Percentiles rank a stretch among this genome's conserved stretches.
phyloP scores from a whole-genome alignment of 1,140 invertebrate species.

The Tetramorium alpestre region DNA sequence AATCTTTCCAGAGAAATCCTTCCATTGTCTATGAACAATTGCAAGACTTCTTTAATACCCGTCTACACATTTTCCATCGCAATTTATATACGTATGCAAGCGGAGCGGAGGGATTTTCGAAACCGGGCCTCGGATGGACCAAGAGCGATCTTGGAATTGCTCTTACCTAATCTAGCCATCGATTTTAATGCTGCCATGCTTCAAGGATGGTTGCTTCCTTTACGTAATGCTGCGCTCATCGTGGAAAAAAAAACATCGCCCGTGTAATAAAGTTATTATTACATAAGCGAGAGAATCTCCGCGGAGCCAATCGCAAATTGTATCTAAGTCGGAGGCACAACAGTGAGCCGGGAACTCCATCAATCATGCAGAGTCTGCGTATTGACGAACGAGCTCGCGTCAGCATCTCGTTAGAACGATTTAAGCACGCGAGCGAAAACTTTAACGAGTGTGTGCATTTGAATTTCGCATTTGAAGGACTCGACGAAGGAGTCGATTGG shows the following conservation, averaged over 20 bases:
- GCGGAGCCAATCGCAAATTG: conserved; percentile 46
- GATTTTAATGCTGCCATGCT: conserved; percentile 68
- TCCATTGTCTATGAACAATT: not conserved
- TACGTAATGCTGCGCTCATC: conserved; percentile 58
- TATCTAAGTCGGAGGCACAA: conserved; percentile 27
- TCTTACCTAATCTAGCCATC: conserved; percentile 68
- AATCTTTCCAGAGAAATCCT: not conserved
- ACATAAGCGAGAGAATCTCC: conserved; percentile 63
- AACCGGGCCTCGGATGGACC: conserved; percentile 19
- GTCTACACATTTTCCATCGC: not conserved
- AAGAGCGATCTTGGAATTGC: conserved; percentile 43
- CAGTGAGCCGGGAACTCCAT: not conserved
- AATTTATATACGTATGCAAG: conserved; percentile 13
- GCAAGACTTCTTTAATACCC: not conserved
- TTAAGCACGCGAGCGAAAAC: not conserved
- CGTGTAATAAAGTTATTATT: conserved; percentile 65
- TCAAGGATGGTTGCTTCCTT: conserved; percentile 60
- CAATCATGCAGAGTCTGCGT: not conserved
- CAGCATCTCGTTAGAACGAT: conserved; percentile 19
- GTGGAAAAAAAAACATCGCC: conserved; percentile 40
- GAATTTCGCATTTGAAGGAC: not conserved
- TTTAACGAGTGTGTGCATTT: not conserved
- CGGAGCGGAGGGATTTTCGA: not conserved
- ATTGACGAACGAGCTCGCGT: conserved; percentile 16
- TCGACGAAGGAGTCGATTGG: no score